These are phyloP conservation scores for Cygnus olor DNA, from an alignment of 2,797 vertebrate genomes.

Conservation along the genomic window DNA sequence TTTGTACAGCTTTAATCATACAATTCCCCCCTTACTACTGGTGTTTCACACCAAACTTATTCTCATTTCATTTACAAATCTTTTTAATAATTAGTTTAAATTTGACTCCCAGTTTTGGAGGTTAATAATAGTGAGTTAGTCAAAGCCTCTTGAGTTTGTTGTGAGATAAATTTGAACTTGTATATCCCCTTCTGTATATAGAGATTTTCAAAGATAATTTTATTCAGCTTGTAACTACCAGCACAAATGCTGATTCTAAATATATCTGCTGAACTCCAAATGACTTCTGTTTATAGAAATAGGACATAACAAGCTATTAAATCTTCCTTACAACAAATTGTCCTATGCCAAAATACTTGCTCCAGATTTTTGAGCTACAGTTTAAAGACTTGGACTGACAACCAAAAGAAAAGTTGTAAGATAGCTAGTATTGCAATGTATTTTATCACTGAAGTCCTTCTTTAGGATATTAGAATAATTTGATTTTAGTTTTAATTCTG, in stretches of 20 bases:
- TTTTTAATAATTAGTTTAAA: not conserved
- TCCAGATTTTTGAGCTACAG: conserved; percentile 58
- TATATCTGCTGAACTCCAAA: conserved; percentile 81
- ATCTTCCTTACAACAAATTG: conserved; percentile 78
- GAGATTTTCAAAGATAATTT: conserved; percentile 77
- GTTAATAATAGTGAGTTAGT: not conserved
- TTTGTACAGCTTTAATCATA: not conserved
- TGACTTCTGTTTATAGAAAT: conserved; percentile 82
- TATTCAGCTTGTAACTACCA: conserved; percentile 74
- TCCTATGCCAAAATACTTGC: conserved; percentile 71
- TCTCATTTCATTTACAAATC: not conserved
- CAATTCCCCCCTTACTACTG: not conserved
- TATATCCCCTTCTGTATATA: conserved; percentile 50
- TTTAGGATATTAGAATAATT: not conserved
- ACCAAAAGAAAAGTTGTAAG: conserved; percentile 23
- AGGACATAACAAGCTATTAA: conserved; percentile 81
- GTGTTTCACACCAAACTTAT: not conserved
- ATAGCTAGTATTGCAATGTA: not conserved
- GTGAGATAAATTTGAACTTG: not conserved
- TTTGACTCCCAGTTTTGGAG: not conserved
- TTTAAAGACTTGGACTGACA: conserved; percentile 16
- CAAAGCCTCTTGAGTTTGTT: not conserved
- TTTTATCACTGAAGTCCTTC: not conserved
- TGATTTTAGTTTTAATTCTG: not conserved
- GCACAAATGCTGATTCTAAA: conserved; percentile 79